Evolutionary conservation across 1,140 invertebrate species (phyloP).

Genomic region (Argopecten irradians): DNA sequence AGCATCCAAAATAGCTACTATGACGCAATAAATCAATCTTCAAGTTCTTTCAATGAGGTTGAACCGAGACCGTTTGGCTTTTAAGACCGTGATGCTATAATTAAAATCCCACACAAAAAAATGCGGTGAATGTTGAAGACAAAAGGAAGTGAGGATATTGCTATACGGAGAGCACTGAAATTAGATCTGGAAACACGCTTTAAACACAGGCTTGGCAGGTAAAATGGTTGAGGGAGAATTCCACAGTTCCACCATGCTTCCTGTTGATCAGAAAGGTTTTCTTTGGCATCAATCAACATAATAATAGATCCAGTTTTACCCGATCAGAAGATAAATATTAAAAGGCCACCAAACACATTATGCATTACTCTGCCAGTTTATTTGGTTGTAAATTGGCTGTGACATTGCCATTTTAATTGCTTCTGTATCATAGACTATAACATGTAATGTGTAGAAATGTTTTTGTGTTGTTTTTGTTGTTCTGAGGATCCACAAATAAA

Average conservation of each 20-base stretch:
- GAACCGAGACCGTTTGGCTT: not conserved
- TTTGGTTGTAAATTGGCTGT: too few species aligned
- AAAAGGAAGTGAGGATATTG: not conserved
- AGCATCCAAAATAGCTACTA: not conserved
- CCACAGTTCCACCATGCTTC: not conserved
- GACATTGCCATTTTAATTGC: too few species aligned
- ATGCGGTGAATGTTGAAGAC: slow-evolving; percentile 1
- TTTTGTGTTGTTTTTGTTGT: too few species aligned
- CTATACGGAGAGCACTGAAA: not conserved
- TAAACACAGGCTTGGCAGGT: not conserved
- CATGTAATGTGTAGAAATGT: too few species aligned
- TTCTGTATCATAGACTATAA: too few species aligned
- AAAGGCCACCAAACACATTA: not conserved
- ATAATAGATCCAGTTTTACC: not conserved
- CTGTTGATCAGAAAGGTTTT: not conserved
- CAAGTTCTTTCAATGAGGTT: not conserved
- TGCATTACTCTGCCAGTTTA: not conserved
- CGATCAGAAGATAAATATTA: not conserved
- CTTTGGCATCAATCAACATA: not conserved
- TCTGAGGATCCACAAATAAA: too few species aligned
- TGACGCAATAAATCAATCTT: not conserved
- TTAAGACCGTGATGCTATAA: not conserved
- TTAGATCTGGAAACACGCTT: not conserved
- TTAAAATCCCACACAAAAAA: not conserved
- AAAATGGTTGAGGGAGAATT: not conserved